Percentiles rank a stretch among this genome's conserved stretches.
Evolutionary conservation across 1,140 invertebrate genomes (phyloP).

Genomic region (Apis laboriosa): DNA sequence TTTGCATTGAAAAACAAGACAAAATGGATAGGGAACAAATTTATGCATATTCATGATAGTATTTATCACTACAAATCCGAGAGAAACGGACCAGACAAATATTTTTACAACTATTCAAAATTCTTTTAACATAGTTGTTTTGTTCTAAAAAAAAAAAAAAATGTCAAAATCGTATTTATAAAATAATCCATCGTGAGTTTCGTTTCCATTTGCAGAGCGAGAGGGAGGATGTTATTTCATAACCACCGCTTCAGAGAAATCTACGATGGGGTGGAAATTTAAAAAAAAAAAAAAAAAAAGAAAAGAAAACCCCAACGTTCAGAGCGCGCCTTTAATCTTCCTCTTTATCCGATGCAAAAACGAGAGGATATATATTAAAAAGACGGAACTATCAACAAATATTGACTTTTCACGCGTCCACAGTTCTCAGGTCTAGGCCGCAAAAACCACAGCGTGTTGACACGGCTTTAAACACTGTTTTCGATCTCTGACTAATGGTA

Average conservation of each 20-base stretch:
- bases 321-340: conserved; percentile 3
- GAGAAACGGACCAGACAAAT: too few relatives aligned
- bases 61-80: neutral
- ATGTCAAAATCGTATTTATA: neutral
- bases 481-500: neutral
- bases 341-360: neutral
- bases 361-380: neutral
- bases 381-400: conserved; percentile 1
- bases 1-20: neutral
- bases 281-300: neutral
- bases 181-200: neutral
- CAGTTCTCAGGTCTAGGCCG: neutral
- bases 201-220: neutral
- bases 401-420: conserved; percentile 8
- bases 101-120: too few relatives aligned
- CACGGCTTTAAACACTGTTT: neutral
- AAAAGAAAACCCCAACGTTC: neutral
- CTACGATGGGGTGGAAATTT: neutral
- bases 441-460: neutral
- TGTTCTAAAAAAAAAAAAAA: neutral
- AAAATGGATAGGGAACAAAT: conserved; percentile 5
- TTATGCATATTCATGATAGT: neutral
- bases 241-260: neutral
- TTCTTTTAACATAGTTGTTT: neutral
- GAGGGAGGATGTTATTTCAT: neutral